phyloP scores from a whole-genome alignment of 2,888 invertebrate genomes.

The Prostheceraeus crozeri region DNA sequence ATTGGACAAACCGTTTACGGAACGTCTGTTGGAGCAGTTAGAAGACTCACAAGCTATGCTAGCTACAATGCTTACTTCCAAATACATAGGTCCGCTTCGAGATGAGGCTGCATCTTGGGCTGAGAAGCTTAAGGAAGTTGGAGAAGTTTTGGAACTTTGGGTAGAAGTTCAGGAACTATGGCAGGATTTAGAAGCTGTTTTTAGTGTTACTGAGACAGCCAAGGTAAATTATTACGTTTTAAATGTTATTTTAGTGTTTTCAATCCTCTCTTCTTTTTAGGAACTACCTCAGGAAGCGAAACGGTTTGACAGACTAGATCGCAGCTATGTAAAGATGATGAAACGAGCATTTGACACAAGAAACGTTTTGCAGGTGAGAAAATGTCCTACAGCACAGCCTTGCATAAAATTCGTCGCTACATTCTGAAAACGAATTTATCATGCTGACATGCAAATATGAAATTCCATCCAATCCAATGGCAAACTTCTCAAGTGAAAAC shows the following conservation, averaged over 20 bases:
- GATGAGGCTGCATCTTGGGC: conserved; percentile 57
- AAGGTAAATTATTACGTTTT: conserved; percentile 45
- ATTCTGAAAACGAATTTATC: not conserved
- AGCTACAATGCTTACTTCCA: conserved; percentile 40
- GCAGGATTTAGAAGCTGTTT: conserved; percentile 56
- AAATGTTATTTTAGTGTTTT: not conserved
- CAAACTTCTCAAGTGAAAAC: too few relatives aligned
- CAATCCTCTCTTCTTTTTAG: conserved; percentile 41
- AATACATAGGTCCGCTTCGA: conserved; percentile 53
- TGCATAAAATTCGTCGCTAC: too few relatives aligned
- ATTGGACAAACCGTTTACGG: conserved; percentile 53
- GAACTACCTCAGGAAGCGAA: conserved; percentile 57
- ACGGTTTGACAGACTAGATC: conserved; percentile 53
- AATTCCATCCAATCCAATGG: too few relatives aligned
- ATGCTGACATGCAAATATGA: too few relatives aligned
- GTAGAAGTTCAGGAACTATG: conserved; percentile 56
- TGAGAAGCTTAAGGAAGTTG: conserved; percentile 56
- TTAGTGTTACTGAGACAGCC: conserved; percentile 50
- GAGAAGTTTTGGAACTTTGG: conserved; percentile 55
- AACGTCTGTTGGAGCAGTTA: conserved; percentile 54
- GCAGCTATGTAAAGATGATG: conserved; percentile 57
- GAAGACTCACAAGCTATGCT: conserved; percentile 52
- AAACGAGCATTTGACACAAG: conserved; percentile 55
- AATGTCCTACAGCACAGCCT: not conserved
- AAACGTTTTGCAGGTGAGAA: conserved; percentile 54